These are phyloP conservation scores for Drosophila phalerata DNA, from an alignment of 2,888 invertebrate species.

Conservation along the genomic window DNA sequence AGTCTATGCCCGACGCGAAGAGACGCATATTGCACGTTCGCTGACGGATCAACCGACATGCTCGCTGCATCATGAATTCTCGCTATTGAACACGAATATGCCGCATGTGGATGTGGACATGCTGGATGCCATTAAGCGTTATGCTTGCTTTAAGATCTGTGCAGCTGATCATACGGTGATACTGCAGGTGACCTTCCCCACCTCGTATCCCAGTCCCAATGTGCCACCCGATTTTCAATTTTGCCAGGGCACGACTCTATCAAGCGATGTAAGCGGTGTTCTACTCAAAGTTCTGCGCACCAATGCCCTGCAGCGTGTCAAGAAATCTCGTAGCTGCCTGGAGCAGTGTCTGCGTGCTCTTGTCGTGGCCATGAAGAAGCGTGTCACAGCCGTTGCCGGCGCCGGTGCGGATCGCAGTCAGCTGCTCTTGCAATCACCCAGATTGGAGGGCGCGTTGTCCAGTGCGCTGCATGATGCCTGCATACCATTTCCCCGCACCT, in stretches of 20 bases:
- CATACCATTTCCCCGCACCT: slow-evolving; percentile 97
- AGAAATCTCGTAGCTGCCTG: slow-evolving; percentile 94
- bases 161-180: slow-evolving; percentile 85
- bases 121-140: slow-evolving; percentile 86
- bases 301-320: slow-evolving; percentile 93
- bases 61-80: slow-evolving; percentile 90
- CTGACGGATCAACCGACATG: slow-evolving; percentile 84
- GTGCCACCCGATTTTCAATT: slow-evolving; percentile 89
- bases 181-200: slow-evolving; percentile 89
- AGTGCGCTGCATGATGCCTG: slow-evolving; percentile 89
- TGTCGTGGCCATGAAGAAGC: slow-evolving; percentile 88
- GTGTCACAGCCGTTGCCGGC: slow-evolving; percentile 58
- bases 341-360: slow-evolving; percentile 93
- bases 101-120: slow-evolving; percentile 89
- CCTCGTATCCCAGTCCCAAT: slow-evolving; percentile 90
- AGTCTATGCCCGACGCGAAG: slow-evolving; percentile 67
- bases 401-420: slow-evolving; percentile 82
- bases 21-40: slow-evolving; percentile 82
- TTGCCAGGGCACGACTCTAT: slow-evolving; percentile 89
- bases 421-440: slow-evolving; percentile 84
- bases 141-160: slow-evolving; percentile 86
- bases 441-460: slow-evolving; percentile 84
- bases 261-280: slow-evolving; percentile 90
- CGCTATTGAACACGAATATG: slow-evolving; percentile 90
- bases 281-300: slow-evolving; percentile 92